Evolutionary conservation across 2,888 invertebrate genomes (phyloP), one percentile per base, ranked within the genome.

Genomic region (Sialis fuliginosa): DNA sequence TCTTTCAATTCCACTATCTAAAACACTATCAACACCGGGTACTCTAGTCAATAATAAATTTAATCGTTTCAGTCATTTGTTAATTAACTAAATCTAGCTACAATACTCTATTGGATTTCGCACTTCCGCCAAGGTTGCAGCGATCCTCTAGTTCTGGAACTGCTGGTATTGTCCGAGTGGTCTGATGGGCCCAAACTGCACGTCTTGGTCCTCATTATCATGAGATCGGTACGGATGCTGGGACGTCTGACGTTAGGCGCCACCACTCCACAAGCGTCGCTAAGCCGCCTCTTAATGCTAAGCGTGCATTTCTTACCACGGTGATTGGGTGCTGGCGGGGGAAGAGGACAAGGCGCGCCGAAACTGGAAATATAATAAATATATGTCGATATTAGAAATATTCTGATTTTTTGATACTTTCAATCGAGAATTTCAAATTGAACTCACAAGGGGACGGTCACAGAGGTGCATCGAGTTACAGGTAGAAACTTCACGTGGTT

Each of bases 211-310:
- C 86, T 78, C 79, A 89, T 84, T 56, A 87, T 82, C 77, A 88
- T 81, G 54, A 89, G 71, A 62, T 91, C 90, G 6, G 89, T 90
- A 51, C 89, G 72, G 53, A 91, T 86, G 63, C 87, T 87, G 33
- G 90, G 90, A 42, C 90, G 70, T 45, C 89, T 70, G 1, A 85
- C 89, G 60, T 88, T 88, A 2, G 88, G 86, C n/a, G 87, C 84
- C 13, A 89, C 85, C 6, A 88, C 86, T 5, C 89, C 89, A 58
- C 87, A 88, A 2, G 89, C 89, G 59, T 89, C 89, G 53, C 87
- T 88, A 54, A 88, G 67, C 45, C 86, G 73, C 49, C 87, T 71
- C 56, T 88, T 84, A 52, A 89, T 85, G 42, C 86, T 85, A 47
- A 89, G 68, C 4, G 84, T 82, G 57, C 82, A 81, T 63, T 79